Conservation (phyloP, 1,140 invertebrate species). For the Drosophila rufa region DNA sequence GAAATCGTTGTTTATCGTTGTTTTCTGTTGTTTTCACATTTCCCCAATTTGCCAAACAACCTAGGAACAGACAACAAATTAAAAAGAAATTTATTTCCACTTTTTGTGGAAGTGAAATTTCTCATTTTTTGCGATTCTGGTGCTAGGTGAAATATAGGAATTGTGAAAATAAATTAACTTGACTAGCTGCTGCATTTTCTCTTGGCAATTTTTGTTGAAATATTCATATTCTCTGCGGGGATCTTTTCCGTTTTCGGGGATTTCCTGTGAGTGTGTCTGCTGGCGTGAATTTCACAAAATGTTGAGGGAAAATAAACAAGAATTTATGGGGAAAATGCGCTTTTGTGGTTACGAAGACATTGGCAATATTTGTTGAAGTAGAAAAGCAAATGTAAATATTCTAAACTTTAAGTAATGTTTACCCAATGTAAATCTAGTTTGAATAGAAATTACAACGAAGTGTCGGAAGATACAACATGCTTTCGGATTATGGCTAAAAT, state of each 20-base stretch:
- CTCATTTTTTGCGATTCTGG: background rate
- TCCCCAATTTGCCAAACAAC: constrained; percentile 42
- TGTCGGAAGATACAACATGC: constrained; percentile 12
- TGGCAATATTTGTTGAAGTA: background rate
- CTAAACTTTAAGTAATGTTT: constrained; percentile 1
- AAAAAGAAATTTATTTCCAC: constrained; percentile 43
- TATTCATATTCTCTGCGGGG: constrained; percentile 20
- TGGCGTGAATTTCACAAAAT: background rate
- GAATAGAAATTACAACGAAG: background rate
- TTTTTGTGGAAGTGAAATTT: constrained; percentile 44
- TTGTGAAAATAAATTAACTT: constrained; percentile 39
- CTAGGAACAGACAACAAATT: constrained; percentile 32
- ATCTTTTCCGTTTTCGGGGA: constrained; percentile 26
- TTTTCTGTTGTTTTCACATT: constrained; percentile 25
- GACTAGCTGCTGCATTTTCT: constrained; percentile 13
- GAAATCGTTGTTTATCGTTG: constrained; percentile 24
- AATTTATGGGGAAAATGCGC: background rate
- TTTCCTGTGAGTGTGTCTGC: constrained; percentile 24
- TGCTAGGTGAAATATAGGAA: constrained; percentile 18
- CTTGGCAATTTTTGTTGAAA: background rate
- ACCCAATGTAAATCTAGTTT: background rate
- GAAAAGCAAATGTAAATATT: constrained; percentile 3
- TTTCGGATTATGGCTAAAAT: background rate
- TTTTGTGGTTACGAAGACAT: background rate
- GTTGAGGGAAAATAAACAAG: constrained; percentile 13